These are phyloP conservation scores for Seira musarum DNA, from an alignment of 2,888 invertebrate genomes.

Conservation along the genomic window DNA sequence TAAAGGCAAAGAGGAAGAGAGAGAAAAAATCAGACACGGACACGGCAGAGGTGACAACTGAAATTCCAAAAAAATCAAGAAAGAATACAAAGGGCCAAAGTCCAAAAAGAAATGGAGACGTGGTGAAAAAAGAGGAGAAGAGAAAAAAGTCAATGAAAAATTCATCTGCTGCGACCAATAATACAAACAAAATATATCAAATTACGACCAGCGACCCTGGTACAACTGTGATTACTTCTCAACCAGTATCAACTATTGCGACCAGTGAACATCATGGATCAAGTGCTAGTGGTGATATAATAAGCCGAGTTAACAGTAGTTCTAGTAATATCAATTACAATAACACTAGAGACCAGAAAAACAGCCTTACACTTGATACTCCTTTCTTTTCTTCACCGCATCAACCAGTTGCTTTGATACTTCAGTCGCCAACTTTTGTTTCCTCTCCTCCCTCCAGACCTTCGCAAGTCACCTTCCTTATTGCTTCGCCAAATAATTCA, in stretches of 20 bases:
- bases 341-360: neutral
- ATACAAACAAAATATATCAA: too few species aligned
- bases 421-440: constrained; percentile 7
- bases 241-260: too few species aligned
- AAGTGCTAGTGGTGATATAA: constrained; percentile 34
- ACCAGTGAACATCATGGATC: neutral
- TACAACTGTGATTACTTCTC: too few species aligned
- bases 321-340: neutral
- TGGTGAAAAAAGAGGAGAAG: neutral
- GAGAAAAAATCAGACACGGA: neutral
- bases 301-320: constrained; percentile 9
- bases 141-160: neutral
- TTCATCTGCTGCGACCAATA: too few species aligned
- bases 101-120: neutral
- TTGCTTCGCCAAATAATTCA: constrained; percentile 41
- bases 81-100: neutral
- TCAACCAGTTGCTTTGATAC: too few species aligned
- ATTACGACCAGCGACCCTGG: too few species aligned
- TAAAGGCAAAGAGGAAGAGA: neutral
- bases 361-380: constrained; percentile 14
- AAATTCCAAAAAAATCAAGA: neutral
- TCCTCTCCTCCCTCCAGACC: constrained; percentile 1
- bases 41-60: neutral
- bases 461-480: constrained; percentile 34
- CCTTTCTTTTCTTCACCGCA: neutral